Conservation (phyloP, 2,888 invertebrate genomes). For the Phasia obesa region DNA sequence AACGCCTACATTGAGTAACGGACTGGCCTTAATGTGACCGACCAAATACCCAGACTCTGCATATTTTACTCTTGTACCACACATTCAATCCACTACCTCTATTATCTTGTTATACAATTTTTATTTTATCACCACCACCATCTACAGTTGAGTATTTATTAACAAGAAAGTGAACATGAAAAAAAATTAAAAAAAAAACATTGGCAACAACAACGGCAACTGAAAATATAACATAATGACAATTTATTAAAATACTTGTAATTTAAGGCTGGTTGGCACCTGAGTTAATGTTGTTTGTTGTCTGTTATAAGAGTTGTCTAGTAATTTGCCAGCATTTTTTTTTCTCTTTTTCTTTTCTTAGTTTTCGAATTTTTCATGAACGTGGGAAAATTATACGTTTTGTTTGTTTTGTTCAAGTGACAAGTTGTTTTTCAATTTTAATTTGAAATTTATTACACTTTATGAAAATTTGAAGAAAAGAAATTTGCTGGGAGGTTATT, state of each 20-base stretch:
- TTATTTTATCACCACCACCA: slow-evolving; percentile 68
- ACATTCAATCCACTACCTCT: slow-evolving; percentile 44
- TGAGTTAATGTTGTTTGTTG: slow-evolving; percentile 61
- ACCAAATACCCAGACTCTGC: slow-evolving; percentile 48
- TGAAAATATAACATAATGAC: slow-evolving; percentile 63
- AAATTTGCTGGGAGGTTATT: slow-evolving; percentile 17
- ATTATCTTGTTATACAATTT: slow-evolving; percentile 68
- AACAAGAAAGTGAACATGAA: slow-evolving; percentile 24
- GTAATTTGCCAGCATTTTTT: slow-evolving; percentile 69
- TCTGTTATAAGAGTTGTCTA: slow-evolving; percentile 55
- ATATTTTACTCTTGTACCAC: slow-evolving; percentile 21
- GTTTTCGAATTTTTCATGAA: slow-evolving; percentile 60
- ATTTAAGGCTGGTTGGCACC: slow-evolving; percentile 71
- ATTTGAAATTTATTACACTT: slow-evolving; percentile 50
- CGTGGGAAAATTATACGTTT: slow-evolving; percentile 65
- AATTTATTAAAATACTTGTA: slow-evolving; percentile 71
- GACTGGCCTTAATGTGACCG: slow-evolving; percentile 15
- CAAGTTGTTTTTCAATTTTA: slow-evolving; percentile 51
- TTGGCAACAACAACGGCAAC: slow-evolving; percentile 31
- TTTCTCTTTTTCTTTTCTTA: background rate
- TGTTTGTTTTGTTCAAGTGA: slow-evolving; percentile 25
- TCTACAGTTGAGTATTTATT: slow-evolving; percentile 56
- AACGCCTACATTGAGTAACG: slow-evolving; percentile 59
- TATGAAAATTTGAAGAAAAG: slow-evolving; percentile 13
- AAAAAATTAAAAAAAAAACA: slow-evolving; percentile 22